phyloP scores from a whole-genome alignment of 2,888 invertebrate species.

The Leptopilina myrica region DNA sequence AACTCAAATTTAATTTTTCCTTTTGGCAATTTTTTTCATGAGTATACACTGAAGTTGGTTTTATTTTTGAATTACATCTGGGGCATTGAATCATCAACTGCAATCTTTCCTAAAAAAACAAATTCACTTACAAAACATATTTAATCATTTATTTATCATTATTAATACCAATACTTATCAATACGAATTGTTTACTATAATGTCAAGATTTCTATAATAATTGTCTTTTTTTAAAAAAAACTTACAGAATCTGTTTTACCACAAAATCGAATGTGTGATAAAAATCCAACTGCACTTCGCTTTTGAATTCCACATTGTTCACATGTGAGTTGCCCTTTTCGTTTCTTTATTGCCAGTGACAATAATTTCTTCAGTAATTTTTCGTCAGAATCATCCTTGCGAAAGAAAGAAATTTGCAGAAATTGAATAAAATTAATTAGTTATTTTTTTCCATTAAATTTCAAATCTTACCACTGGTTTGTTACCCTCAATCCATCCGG shows the following conservation, averaged over 20 bases:
- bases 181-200: background rate
- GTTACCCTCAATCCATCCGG: slow-evolving; percentile 80
- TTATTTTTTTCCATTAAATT: background rate
- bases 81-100: slow-evolving; percentile 78
- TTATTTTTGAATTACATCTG: slow-evolving; percentile 78
- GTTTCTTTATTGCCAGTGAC: slow-evolving; percentile 75
- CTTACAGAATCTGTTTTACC: slow-evolving; percentile 79
- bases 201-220: background rate
- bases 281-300: slow-evolving; percentile 79
- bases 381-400: slow-evolving; percentile 79
- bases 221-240: background rate
- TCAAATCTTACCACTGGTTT: slow-evolving; percentile 77
- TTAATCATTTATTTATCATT: too few species aligned
- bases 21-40: slow-evolving; percentile 47
- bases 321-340: slow-evolving; percentile 77
- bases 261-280: slow-evolving; percentile 81
- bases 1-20: background rate
- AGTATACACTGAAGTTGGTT: slow-evolving; percentile 79
- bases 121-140: background rate
- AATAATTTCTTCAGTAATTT: slow-evolving; percentile 77
- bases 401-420: slow-evolving; percentile 9
- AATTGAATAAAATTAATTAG: background rate
- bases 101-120: slow-evolving; percentile 64
- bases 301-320: slow-evolving; percentile 77
- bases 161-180: background rate